phyloP scores from a whole-genome alignment of 2,888 invertebrate genomes.

The Limenitis camilla region DNA sequence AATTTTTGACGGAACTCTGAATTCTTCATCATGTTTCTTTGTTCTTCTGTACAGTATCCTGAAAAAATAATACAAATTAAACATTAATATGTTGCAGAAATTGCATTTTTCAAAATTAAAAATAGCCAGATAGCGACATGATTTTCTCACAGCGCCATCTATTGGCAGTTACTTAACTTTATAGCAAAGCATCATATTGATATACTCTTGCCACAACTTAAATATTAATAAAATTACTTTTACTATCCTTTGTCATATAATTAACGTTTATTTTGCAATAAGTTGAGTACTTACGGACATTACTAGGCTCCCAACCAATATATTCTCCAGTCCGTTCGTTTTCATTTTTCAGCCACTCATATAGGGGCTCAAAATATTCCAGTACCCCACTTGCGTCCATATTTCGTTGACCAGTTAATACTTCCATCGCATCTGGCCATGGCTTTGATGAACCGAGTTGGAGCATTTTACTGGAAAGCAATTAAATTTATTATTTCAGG shows the following conservation, averaged over 20 bases:
- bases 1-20: slow-evolving; percentile 45
- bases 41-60: slow-evolving; percentile 63
- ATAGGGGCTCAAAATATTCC: slow-evolving; percentile 82
- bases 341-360: slow-evolving; percentile 79
- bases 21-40: slow-evolving; percentile 42
- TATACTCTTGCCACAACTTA: too few species aligned
- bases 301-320: slow-evolving; percentile 74
- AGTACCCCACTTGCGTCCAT: slow-evolving; percentile 82
- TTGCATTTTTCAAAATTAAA: background rate
- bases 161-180: too few species aligned
- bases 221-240: too few species aligned
- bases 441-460: slow-evolving; percentile 78
- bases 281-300: slow-evolving; percentile 62
- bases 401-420: slow-evolving; percentile 78
- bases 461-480: slow-evolving; percentile 71
- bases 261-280: too few species aligned
- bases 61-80: slow-evolving; percentile 26
- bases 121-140: too few species aligned
- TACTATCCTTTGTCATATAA: too few species aligned
- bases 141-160: too few species aligned
- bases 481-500: background rate
- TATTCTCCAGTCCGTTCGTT: slow-evolving; percentile 76
- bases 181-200: too few species aligned
- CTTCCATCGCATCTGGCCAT: slow-evolving; percentile 85
- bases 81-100: background rate